Conservation (phyloP, 2,113 vertebrate species). For the Mormyrus lacerda region DNA sequence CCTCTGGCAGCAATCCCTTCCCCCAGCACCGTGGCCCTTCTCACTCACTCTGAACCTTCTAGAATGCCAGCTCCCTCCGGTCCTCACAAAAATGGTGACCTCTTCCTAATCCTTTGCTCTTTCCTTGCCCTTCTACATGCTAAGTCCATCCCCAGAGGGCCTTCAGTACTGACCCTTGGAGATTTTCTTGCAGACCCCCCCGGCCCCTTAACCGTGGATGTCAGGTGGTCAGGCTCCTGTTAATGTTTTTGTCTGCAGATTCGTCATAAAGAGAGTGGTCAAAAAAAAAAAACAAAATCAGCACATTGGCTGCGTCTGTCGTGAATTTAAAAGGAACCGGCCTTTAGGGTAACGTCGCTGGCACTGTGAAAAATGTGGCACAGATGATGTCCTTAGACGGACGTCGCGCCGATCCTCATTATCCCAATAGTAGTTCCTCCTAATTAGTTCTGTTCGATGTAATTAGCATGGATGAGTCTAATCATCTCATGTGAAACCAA, state of each 20-base stretch:
- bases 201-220: background rate
- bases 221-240: background rate
- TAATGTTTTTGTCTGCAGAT: background rate
- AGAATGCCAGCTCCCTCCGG: background rate
- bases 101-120: background rate
- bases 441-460: constrained; percentile 96
- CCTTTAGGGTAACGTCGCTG: constrained; percentile 35
- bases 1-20: background rate
- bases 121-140: background rate
- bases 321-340: constrained; percentile 28
- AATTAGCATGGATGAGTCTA: constrained; percentile 92
- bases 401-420: constrained; percentile 87
- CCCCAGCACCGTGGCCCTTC: background rate
- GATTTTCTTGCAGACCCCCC: background rate
- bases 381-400: constrained; percentile 75
- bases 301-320: constrained; percentile 17
- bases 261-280: background rate
- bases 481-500: constrained; percentile 95
- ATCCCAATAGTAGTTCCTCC: constrained; percentile 86
- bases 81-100: background rate
- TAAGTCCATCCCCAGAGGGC: background rate
- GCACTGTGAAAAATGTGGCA: constrained; percentile 61
- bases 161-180: background rate
- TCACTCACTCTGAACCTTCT: background rate
- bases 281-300: background rate